A percentile compares a stretch with the other conserved stretches of the same genome.
phyloP scores from a whole-genome alignment of 2,797 vertebrate species.

The Dallia pectoralis region DNA sequence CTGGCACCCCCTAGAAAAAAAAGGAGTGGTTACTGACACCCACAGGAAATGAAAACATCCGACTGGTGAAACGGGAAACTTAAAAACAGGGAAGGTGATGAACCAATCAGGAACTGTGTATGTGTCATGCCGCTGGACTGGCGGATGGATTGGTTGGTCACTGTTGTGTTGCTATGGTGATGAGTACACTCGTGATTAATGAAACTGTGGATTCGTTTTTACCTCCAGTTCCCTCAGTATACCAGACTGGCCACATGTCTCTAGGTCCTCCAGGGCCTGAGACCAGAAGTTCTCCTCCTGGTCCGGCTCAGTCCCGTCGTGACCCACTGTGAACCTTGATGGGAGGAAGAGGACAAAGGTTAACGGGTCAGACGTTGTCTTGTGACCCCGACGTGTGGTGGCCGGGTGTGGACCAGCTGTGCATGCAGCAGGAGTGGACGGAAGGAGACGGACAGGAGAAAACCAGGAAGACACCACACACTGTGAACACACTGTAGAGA shows the following conservation, averaged over 20 bases:
- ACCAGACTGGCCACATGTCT: slow-evolving; percentile 96
- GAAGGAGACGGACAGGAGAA: neutral
- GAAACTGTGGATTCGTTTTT: slow-evolving; percentile 27
- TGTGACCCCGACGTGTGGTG: no score
- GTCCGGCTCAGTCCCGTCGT: slow-evolving; percentile 87
- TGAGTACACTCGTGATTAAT: neutral
- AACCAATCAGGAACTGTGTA: neutral
- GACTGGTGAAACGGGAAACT: slow-evolving; percentile 14
- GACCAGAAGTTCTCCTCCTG: slow-evolving; percentile 99
- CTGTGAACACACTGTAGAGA: neutral
- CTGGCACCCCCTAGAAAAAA: slow-evolving; percentile 91
- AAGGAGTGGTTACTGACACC: slow-evolving; percentile 68
- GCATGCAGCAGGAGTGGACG: slow-evolving; percentile 30
- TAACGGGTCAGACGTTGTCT: neutral
- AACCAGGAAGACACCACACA: neutral
- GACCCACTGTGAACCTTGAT: slow-evolving; percentile 85
- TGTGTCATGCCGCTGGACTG: neutral
- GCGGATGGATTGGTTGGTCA: neutral
- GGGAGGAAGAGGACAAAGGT: slow-evolving; percentile 30
- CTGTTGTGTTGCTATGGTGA: neutral
- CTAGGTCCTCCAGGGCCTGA: slow-evolving; percentile 95
- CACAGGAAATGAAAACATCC: slow-evolving; percentile 41
- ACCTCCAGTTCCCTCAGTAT: slow-evolving; percentile 98
- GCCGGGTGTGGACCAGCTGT: slow-evolving; percentile 1
- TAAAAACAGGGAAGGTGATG: neutral